A percentile compares a stretch with the other conserved stretches of the same genome.
Evolutionary conservation across 2,888 invertebrate species (phyloP).

Genomic region (Drosophila helvetica): DNA sequence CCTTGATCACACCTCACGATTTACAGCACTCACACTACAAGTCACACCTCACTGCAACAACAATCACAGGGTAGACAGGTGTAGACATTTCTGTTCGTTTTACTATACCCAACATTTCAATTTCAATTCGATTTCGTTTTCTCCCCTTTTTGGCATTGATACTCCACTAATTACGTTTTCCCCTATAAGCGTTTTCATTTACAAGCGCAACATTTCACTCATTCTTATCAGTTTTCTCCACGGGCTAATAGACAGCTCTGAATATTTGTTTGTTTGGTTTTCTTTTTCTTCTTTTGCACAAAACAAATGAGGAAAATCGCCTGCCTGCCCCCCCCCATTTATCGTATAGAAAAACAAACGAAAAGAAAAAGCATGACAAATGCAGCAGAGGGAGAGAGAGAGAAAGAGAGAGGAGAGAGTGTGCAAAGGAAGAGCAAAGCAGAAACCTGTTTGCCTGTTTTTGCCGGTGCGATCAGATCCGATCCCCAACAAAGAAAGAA

Average conservation of each 20-base stretch:
- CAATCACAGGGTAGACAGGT: not conserved
- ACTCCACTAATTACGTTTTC: constrained; percentile 15
- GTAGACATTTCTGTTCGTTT: not conserved
- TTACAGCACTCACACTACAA: not conserved
- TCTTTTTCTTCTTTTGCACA: constrained; percentile 35
- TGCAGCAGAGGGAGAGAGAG: constrained; percentile 31
- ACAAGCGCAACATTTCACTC: constrained; percentile 18
- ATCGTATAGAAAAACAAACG: constrained; percentile 34
- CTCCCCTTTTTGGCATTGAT: not conserved
- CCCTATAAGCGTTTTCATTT: not conserved
- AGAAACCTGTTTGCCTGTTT: constrained; percentile 59
- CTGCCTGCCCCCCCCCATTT: constrained; percentile 30
- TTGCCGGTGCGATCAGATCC: constrained; percentile 29
- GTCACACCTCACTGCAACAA: not conserved
- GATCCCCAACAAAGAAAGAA: constrained; percentile 26
- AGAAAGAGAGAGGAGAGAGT: not conserved
- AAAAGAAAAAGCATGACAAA: constrained; percentile 69
- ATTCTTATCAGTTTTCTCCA: constrained; percentile 36
- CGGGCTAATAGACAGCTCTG: constrained; percentile 21
- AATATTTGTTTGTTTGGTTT: constrained; percentile 20
- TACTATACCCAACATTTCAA: not conserved
- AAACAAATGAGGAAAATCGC: constrained; percentile 57
- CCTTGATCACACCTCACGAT: not conserved
- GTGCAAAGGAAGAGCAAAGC: constrained; percentile 37
- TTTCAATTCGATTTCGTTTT: constrained; percentile 6